Evolutionary conservation across 2,113 vertebrate genomes (phyloP).

Genomic region (Macrotis lagotis): DNA sequence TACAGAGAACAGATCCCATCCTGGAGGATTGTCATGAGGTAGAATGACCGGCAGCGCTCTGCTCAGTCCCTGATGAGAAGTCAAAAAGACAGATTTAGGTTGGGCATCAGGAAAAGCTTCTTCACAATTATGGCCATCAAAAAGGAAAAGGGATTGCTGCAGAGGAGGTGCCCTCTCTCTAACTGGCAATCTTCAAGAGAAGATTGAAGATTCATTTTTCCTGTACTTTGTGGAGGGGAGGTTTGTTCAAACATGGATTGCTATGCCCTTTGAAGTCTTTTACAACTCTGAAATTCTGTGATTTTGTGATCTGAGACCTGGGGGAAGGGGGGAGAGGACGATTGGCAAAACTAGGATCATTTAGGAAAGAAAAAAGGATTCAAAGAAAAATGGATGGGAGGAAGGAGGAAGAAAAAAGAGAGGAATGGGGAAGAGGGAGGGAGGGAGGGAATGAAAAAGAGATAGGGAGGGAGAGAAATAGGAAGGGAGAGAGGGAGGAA

Average conservation of each 20-base stretch:
- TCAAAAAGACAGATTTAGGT: neutral
- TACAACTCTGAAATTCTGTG: neutral
- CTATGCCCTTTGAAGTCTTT: neutral
- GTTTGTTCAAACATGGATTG: neutral
- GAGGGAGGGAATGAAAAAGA: neutral
- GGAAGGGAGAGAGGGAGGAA: neutral
- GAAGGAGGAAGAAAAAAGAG: neutral
- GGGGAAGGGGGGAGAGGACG: fast-evolving
- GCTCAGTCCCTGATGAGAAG: neutral
- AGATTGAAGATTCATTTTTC: neutral
- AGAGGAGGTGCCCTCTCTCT: neutral
- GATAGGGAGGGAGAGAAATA: neutral
- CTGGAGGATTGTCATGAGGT: neutral
- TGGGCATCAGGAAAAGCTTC: neutral
- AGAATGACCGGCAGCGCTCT: neutral
- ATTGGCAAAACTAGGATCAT: neutral
- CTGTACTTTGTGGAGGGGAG: neutral
- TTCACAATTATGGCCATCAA: neutral
- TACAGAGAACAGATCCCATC: neutral
- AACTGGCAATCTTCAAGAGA: neutral
- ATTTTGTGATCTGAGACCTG: neutral
- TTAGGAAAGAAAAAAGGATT: neutral
- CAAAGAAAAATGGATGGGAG: neutral
- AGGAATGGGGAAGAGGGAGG: neutral
- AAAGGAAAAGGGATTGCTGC: neutral